Conservation (phyloP, 1,140 invertebrate species). For the Saccostrea echinata region DNA sequence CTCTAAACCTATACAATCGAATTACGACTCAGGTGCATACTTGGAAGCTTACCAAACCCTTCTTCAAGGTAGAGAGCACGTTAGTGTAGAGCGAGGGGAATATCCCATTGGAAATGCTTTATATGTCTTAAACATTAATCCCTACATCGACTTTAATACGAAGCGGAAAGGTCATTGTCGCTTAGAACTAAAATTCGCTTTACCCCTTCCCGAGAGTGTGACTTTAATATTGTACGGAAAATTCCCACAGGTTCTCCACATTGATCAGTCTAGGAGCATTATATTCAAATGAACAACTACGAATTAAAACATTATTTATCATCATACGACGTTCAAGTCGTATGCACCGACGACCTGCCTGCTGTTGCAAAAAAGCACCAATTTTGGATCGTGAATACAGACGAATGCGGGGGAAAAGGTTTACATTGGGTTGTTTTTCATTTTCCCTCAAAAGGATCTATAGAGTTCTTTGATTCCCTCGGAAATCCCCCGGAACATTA, state of each 20-base stretch:
- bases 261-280: background rate
- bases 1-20: slow-evolving; percentile 44
- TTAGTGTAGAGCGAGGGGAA: background rate
- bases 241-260: slow-evolving; percentile 18
- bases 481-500: slow-evolving; percentile 13
- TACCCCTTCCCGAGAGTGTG: slow-evolving; percentile 47
- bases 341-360: slow-evolving; percentile 18
- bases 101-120: slow-evolving; percentile 29
- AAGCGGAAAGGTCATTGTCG: slow-evolving; percentile 53
- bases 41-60: slow-evolving; percentile 40
- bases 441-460: slow-evolving; percentile 28
- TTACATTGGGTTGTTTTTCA: slow-evolving; percentile 40
- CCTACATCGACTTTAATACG: slow-evolving; percentile 33
- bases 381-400: slow-evolving; percentile 42
- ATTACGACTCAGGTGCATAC: slow-evolving; percentile 15
- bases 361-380: background rate
- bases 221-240: slow-evolving; percentile 27
- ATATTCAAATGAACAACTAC: background rate
- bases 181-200: slow-evolving; percentile 45
- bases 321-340: background rate
- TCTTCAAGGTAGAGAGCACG: background rate
- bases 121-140: slow-evolving; percentile 37
- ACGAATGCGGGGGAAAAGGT: slow-evolving; percentile 6
- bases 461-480: slow-evolving; percentile 48
- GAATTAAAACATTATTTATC: background rate